Conservation (phyloP, 2,113 vertebrate species). For the Xenopus tropicalis region DNA sequence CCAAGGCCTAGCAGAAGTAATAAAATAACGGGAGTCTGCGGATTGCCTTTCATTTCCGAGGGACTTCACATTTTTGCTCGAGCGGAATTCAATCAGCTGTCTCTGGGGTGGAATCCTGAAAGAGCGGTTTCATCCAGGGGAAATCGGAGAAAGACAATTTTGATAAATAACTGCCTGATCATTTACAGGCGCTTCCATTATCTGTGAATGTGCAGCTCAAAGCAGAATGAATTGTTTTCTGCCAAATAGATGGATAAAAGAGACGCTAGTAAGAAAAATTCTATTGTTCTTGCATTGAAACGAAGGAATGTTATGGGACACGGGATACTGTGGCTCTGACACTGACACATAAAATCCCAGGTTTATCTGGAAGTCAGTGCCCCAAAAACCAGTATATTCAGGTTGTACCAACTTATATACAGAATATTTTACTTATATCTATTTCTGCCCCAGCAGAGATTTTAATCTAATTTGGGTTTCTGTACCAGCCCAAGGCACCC, state of each 20-base stretch:
- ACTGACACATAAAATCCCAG: not conserved
- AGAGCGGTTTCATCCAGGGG: not conserved
- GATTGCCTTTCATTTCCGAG: slow-evolving; percentile 28
- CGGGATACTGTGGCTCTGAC: not conserved
- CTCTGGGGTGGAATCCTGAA: slow-evolving; percentile 5
- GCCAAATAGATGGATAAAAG: not conserved
- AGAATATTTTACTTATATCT: no score
- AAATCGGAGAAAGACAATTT: slow-evolving; percentile 25
- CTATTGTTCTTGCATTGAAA: not conserved
- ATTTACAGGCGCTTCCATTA: not conserved
- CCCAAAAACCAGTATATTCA: no score
- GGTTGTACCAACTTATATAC: no score
- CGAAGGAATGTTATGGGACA: not conserved
- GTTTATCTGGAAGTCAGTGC: no score
- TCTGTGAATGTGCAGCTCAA: not conserved
- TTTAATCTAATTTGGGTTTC: no score
- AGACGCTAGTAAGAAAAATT: not conserved
- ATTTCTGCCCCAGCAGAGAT: no score
- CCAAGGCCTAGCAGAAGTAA: slow-evolving; percentile 34
- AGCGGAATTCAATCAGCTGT: slow-evolving; percentile 27
- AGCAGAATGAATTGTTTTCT: not conserved
- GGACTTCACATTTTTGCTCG: slow-evolving; percentile 25
- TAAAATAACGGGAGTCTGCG: slow-evolving; percentile 30
- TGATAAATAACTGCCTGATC: slow-evolving; percentile 8
- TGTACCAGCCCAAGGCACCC: no score